Evolutionary conservation across 2,113 vertebrate genomes (phyloP), one percentile per base, ranked within the genome.

Genomic region (Ophiodon elongatus): DNA sequence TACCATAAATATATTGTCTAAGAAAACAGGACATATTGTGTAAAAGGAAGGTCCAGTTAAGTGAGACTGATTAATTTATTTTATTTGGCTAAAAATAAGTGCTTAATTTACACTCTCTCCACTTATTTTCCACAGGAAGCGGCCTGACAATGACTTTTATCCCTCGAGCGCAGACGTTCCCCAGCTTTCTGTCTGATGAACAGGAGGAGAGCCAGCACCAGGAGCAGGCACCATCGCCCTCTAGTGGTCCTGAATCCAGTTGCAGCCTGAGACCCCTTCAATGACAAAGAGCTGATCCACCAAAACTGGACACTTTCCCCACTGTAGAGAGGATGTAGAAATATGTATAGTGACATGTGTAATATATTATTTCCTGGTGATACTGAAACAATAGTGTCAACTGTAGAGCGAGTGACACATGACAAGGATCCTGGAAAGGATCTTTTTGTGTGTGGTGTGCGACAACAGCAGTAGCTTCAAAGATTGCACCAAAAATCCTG

Each of bases 151-250:
- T 97, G 9, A 94, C 96, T 0, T 97, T 98, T 85, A 97, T 98
- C 95, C 96, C 97, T 7, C 96, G 97, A 74, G 97, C 98, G 8
- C 98, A 99, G 95, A 99, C 98, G 0, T 99, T 98, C 81, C 97
- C 98, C 94, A 98, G 96, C 95, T 99, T 98, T 84, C 84, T 97
- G 43, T 95, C 96, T 2, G 97, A 97, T 79, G 95, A 97, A 71
- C 87, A 90, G 76, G 90, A 93, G 50, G 80, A 89, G 75, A 86
- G 78, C 39, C 83, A 66, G 75, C 92, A 76, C 43, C 93, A 96
- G 52, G 96, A 96, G 94, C 96, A 95, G 84, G 84, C 96, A 0
- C 90, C 96, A 63, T 96, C 98, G 0, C 95, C 97, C 93, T 97
- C 96, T 87, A 96, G 97, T 96, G 97, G 97, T 93, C 95, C 96